Evolutionary conservation across 2,888 invertebrate species (phyloP).

Genomic region (Eilema griseolum): DNA sequence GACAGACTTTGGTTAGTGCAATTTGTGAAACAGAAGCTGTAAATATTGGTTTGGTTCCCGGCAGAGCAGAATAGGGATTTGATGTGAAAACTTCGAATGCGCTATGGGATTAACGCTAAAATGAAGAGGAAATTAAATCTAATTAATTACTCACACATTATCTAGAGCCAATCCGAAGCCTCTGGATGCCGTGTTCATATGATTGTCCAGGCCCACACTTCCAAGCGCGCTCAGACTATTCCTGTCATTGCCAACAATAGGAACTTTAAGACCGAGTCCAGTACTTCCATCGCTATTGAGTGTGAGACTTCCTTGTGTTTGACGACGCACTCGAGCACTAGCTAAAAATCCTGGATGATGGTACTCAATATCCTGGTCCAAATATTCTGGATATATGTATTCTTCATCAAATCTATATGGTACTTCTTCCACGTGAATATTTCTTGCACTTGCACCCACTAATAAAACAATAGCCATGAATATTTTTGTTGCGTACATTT

Average conservation of each 20-base stretch:
- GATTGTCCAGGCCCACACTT: conserved; percentile 10
- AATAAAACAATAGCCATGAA: conserved; percentile 25
- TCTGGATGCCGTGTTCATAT: conserved; percentile 19
- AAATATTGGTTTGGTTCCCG: too few relatives aligned
- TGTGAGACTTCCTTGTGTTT: conserved; percentile 27
- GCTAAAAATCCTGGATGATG: conserved; percentile 11
- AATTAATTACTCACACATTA: conserved; percentile 33
- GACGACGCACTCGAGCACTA: conserved; percentile 24
- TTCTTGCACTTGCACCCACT: conserved; percentile 26
- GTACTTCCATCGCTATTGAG: conserved; percentile 32
- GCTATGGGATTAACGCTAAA: too few relatives aligned
- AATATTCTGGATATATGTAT: neutral
- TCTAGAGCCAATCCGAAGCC: conserved; percentile 31
- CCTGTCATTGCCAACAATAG: conserved; percentile 22
- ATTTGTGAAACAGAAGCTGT: too few relatives aligned
- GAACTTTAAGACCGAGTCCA: conserved; percentile 23
- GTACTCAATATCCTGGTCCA: neutral
- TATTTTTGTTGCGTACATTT: conserved; percentile 22
- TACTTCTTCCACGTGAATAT: conserved; percentile 23
- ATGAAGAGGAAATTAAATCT: too few relatives aligned
- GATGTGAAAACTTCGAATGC: too few relatives aligned
- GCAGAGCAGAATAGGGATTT: too few relatives aligned
- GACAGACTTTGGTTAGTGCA: too few relatives aligned
- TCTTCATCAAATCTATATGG: conserved; percentile 18
- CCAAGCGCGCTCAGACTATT: conserved; percentile 33